phyloP scores from a whole-genome alignment of 2,888 invertebrate genomes.

The Lysandra bellargus region DNA sequence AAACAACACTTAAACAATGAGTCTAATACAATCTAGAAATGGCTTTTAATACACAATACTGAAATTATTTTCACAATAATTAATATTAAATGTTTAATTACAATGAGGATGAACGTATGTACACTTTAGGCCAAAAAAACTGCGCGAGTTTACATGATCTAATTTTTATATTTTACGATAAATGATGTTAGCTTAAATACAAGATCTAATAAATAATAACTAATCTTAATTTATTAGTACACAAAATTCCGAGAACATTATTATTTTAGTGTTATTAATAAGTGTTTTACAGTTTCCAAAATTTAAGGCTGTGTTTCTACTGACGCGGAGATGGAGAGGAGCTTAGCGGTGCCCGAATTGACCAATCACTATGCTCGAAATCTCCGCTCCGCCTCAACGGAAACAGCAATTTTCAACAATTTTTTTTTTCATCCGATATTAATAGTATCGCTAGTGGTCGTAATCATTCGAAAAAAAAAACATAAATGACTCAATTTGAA shows the following conservation, averaged over 20 bases:
- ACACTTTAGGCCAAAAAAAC: slow-evolving; percentile 31
- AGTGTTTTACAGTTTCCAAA: background rate
- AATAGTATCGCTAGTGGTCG: too few relatives aligned
- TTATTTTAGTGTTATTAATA: background rate
- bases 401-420: too few relatives aligned
- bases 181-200: background rate
- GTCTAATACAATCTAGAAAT: background rate
- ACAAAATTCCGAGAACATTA: slow-evolving; percentile 11
- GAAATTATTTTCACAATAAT: background rate
- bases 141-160: background rate
- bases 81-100: slow-evolving; percentile 24
- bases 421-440: too few relatives aligned
- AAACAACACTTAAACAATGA: background rate
- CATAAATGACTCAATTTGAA: too few relatives aligned
- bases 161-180: background rate
- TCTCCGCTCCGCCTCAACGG: too few relatives aligned
- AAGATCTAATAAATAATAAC: background rate
- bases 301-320: background rate
- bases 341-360: too few relatives aligned
- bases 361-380: too few relatives aligned
- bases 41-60: background rate
- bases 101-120: slow-evolving; percentile 20
- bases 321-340: too few relatives aligned
- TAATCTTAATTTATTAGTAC: slow-evolving; percentile 12
- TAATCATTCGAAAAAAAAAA: too few relatives aligned